phyloP scores from a whole-genome alignment of 2,113 vertebrate genomes.

The Danio rerio region DNA sequence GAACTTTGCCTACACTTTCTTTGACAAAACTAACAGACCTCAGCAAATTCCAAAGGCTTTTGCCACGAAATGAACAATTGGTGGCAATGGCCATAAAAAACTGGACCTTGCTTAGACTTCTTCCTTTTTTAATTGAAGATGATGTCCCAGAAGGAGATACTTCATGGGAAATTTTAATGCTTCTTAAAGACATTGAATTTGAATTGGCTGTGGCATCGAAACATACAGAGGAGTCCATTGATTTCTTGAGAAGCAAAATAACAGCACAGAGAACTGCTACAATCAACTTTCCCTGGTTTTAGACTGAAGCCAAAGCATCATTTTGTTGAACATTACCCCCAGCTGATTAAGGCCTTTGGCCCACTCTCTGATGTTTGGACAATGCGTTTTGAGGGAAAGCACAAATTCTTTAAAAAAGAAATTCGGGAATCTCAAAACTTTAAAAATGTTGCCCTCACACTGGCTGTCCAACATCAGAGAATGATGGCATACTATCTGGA shows the following conservation, averaged over 20 bases:
- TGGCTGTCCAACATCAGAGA: conserved; percentile 16
- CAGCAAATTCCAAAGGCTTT: conserved; percentile 9
- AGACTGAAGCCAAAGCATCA: conserved; percentile 7
- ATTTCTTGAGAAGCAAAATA: background rate
- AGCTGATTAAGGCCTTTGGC: conserved; percentile 20
- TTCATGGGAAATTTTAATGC: conserved; percentile 11
- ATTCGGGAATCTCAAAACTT: conserved; percentile 13
- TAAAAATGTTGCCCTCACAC: background rate
- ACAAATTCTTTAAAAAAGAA: background rate
- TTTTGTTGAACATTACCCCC: background rate
- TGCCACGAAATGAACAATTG: background rate
- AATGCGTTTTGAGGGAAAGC: background rate
- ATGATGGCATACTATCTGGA: conserved; percentile 7
- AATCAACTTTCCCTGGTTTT: conserved; percentile 2
- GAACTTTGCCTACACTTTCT: conserved; percentile 14
- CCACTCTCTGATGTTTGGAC: conserved; percentile 14
- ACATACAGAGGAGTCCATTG: background rate
- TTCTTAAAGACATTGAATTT: background rate
- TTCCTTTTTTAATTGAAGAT: background rate
- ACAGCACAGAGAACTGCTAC: conserved; percentile 4
- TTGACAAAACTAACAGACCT: conserved; percentile 3
- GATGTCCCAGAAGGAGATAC: background rate
- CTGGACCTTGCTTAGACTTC: background rate
- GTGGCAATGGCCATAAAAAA: conserved; percentile 18
- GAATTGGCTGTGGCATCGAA: background rate